Evolutionary conservation across 1,140 invertebrate genomes (phyloP), one percentile per base, ranked within the genome.

Genomic region (Brachionus manjavacas): DNA sequence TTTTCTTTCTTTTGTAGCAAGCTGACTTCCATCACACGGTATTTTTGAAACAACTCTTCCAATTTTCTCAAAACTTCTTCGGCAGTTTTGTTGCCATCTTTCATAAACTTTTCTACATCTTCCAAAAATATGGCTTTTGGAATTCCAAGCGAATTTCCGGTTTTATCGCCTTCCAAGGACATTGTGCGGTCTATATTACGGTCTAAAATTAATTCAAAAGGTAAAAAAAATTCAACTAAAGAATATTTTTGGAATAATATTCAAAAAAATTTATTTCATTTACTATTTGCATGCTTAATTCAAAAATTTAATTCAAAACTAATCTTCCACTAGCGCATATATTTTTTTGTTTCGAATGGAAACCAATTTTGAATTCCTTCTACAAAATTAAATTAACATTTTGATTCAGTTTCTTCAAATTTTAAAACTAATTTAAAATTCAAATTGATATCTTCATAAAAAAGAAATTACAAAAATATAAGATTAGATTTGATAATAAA

Each of bases 81-180:
- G 3, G 83, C 83, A 20, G 66, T 55, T n/a, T 74, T 72, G 14
- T 16, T 60, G 12, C 64, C 83, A 52, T 84, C 46, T 16, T 35
- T 49, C 83, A 84, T 74, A 43, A 84, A 84, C 43, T 49, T 76
- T n/a, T 72, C 83, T 1, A 84, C 83, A 76, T 84, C 83, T 84
- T 84, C 83, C 4, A 84, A 23, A 76, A 84, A 84, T 35, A 84
- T 72, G 16, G 83, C 66, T 55, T 84, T 84, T n/a, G 83, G 83
- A 35, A 84, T 84, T 64, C 83, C 83, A 25, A 83, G 52, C 12
- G 79, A 81, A 55, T 81, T 81, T 39, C 79, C 79, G 2, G 52
- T 43, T 81, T 81, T 60, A 14, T 81, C 52, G 23, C 52, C 64
- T 39, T 60, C 79, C 20, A 81, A 43, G 1, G 79, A 81, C 79